Evolutionary conservation across 2,797 vertebrate genomes (phyloP), one percentile per base, ranked within the genome.

Genomic region (Pyrocephalus nanus): DNA sequence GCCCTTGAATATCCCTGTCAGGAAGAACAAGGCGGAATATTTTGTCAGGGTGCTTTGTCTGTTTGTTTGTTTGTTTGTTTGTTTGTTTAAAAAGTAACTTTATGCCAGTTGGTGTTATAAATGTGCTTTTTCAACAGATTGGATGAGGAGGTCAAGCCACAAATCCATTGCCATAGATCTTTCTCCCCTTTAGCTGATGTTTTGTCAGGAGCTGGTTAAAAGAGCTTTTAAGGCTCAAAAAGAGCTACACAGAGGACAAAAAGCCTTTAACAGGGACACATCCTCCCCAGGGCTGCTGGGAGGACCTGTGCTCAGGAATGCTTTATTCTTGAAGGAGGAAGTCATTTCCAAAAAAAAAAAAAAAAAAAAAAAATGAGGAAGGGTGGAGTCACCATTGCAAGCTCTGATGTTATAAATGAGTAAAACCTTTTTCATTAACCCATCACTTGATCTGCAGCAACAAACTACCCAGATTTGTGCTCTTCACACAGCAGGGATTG

Each of bases 261-360:
- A 29, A 88, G 8, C 47, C 19, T 29, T 53, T 82, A 36, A 55
- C 1, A 87, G 51, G 36, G 30, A 72, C 58, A 94, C 48, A 79
- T 96, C 91, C 86, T 95, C 92, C 77, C 81, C 86, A 70, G 71
- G 70, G 83, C 45, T 88, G 4, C 53, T 75, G 90, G 86, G 90
- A 96, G 79, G 86, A 90, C 65, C 50, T 78, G 70, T 66, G 84
- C 15, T 87, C n/a, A 91, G 77, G 77, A 94, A 92, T 73, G 66
- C 58, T 90, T 96, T 95, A 84, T 88, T 92, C 88, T 60, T 76
- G 47, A n/a, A n/a, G n/a, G 34, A 93, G 91, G 94, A 96, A 92
- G 34, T 73, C 1, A 25, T 84, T 85, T 15, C 13, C 5, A 36
- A 58, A 36, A 80, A 87, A 67, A 54, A 70, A 47, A 6, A 36